Percentiles rank a stretch among this genome's conserved stretches.
These are phyloP conservation scores for Sceliomorpha sp. DNA, from an alignment of 2,888 invertebrate species.

Conservation along the genomic window DNA sequence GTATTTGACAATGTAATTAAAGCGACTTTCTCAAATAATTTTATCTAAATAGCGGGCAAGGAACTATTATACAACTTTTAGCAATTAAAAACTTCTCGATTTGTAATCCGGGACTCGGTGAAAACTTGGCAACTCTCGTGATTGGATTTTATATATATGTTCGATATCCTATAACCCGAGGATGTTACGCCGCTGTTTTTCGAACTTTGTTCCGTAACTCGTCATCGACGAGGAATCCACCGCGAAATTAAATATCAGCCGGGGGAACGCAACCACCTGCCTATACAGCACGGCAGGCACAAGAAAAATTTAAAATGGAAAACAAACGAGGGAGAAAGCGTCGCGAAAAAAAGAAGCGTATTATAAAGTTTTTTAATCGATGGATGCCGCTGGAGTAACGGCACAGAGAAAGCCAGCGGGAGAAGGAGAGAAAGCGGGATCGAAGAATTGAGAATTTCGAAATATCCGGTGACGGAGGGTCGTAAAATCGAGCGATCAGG, in stretches of 20 bases:
- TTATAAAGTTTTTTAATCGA: constrained; percentile 78
- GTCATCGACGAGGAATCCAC: constrained; percentile 57
- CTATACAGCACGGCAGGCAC: constrained; percentile 54
- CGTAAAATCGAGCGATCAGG: constrained; percentile 59
- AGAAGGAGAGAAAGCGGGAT: constrained; percentile 40
- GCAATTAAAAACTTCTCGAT: neutral
- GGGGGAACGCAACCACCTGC: constrained; percentile 62
- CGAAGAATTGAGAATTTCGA: constrained; percentile 56
- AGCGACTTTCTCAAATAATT: no score
- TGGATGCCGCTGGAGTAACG: constrained; percentile 63
- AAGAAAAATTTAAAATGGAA: constrained; percentile 73
- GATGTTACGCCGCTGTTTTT: constrained; percentile 49
- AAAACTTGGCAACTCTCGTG: constrained; percentile 31
- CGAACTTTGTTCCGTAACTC: constrained; percentile 56
- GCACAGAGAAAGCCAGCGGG: constrained; percentile 40
- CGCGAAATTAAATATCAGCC: constrained; percentile 74
- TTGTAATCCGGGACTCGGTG: neutral
- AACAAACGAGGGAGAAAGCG: constrained; percentile 66
- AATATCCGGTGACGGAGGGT: constrained; percentile 56
- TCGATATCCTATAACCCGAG: constrained; percentile 65
- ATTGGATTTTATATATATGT: constrained; percentile 61
- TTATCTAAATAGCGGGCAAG: no score
- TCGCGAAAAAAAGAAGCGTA: constrained; percentile 62
- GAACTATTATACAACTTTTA: neutral
- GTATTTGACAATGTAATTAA: no score